Evolutionary conservation across 1,140 invertebrate species (phyloP), one percentile per base, ranked within the genome.

Genomic region (Ganaspis sp.): DNA sequence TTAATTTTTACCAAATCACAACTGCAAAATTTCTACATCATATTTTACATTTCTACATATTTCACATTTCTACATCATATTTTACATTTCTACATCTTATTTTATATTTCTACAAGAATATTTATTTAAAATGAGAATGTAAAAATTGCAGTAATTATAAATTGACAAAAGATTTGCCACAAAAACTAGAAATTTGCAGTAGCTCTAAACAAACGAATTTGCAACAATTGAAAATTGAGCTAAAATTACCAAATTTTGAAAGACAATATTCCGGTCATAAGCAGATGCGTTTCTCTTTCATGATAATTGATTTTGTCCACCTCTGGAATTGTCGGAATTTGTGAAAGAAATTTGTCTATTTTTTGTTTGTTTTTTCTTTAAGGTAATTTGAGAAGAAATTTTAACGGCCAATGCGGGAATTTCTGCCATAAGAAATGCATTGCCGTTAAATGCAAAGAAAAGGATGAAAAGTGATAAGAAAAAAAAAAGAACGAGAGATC

Each of bases 391-490:
- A 49, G 0, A 15, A 49, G 6, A 17, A 34, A 69, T 75, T 64
- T 74, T 85, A 78, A 85, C 79, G 84, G 85, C 85, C 86, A 80
- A 83, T 84, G 84, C 83, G 83, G 85, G 15, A 85, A 80, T 83
- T 85, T 82, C 81, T 84, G 76, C 89, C 89, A 90, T 90, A 90
- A 90, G 88, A 90, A 90, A 89, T 90, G 89, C 87, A 89, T 90
- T 88, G 86, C 84, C 84, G 81, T 85, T 83, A 83, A 76, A 83
- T 49, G 45, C 6, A 29, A 29, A 26, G 12, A 12, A 23, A 23
- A 21, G 58, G 15, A 8, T 9, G 21, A 64, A 64, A 34, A 64
- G 11, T 64, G 26, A 64, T n/a, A n/a, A n/a, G n/a, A n/a, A n/a
- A 78, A 80, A 70, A 78, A 75, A 54, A 64, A 64, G 29, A 64